A percentile compares a stretch with the other conserved stretches of the same genome.
Evolutionary conservation across 2,888 invertebrate genomes (phyloP).

Genomic region (Chelonus formosanus): DNA sequence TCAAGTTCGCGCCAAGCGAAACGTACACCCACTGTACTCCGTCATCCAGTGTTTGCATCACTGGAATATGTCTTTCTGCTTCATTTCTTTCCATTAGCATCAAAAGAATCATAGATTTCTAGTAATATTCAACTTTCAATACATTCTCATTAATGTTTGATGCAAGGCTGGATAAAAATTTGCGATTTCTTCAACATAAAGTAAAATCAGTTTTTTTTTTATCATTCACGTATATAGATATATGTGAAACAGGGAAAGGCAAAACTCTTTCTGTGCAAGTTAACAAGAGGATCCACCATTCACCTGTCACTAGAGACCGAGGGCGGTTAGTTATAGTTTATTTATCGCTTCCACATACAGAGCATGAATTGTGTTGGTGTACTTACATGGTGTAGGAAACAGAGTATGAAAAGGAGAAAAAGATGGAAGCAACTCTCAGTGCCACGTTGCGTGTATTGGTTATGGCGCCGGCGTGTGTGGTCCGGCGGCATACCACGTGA

Average conservation of each 20-base stretch:
- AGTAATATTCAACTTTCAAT: no score
- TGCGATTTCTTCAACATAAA: no score
- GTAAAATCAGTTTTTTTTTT: no score
- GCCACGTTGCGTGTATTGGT: slow-evolving; percentile 44
- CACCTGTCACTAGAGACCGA: slow-evolving; percentile 61
- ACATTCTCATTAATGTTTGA: neutral
- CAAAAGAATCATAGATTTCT: slow-evolving; percentile 2
- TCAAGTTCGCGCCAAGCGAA: slow-evolving; percentile 42
- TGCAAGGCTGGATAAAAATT: no score
- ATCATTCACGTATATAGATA: neutral
- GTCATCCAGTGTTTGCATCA: slow-evolving; percentile 18
- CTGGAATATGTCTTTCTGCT: neutral
- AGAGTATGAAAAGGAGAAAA: neutral
- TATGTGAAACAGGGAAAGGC: neutral
- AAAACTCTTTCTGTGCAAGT: slow-evolving; percentile 43
- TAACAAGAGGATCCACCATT: slow-evolving; percentile 64
- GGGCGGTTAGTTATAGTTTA: slow-evolving; percentile 64
- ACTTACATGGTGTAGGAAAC: neutral
- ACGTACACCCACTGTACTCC: slow-evolving; percentile 7
- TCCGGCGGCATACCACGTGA: slow-evolving; percentile 57
- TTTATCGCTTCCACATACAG: slow-evolving; percentile 62
- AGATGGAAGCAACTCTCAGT: slow-evolving; percentile 16
- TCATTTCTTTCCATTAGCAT: neutral
- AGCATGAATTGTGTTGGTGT: slow-evolving; percentile 26
- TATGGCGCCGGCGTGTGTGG: slow-evolving; percentile 64